These are phyloP conservation scores for Casuarius casuarius DNA, from an alignment of 2,113 vertebrate genomes.

Conservation along the genomic window DNA sequence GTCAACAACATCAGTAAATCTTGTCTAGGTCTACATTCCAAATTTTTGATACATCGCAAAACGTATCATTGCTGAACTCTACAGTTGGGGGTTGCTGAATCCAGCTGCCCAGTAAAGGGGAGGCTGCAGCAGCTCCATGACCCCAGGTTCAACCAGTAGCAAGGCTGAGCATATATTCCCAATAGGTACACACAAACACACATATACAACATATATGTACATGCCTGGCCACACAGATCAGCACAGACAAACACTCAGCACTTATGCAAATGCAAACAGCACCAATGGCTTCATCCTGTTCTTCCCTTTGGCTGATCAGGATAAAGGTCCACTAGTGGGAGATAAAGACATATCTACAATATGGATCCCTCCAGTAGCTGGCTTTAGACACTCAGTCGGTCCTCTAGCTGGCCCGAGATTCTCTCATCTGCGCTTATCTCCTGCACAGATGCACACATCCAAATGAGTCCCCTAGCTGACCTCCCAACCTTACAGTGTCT, in stretches of 20 bases:
- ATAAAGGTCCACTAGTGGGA: background rate
- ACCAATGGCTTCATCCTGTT: background rate
- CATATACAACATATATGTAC: rapidly evolving
- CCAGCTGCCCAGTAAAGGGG: background rate
- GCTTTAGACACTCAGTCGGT: background rate
- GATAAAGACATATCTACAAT: background rate
- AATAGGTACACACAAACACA: rapidly evolving
- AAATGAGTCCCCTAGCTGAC: background rate
- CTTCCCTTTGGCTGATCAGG: background rate
- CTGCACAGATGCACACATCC: background rate
- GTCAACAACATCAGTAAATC: background rate
- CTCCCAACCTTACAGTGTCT: background rate
- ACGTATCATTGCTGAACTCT: background rate
- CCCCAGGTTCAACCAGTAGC: background rate
- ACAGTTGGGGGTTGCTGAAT: background rate
- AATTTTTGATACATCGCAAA: background rate
- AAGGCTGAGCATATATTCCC: background rate
- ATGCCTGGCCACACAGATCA: background rate
- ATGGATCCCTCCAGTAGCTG: background rate
- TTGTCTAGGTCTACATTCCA: background rate
- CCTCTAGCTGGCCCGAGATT: background rate
- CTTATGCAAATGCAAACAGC: background rate
- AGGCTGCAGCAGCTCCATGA: background rate
- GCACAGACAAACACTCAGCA: background rate
- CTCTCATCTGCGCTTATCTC: background rate